Conservation (phyloP, 2,888 invertebrate species). For the Elysia crispata region DNA sequence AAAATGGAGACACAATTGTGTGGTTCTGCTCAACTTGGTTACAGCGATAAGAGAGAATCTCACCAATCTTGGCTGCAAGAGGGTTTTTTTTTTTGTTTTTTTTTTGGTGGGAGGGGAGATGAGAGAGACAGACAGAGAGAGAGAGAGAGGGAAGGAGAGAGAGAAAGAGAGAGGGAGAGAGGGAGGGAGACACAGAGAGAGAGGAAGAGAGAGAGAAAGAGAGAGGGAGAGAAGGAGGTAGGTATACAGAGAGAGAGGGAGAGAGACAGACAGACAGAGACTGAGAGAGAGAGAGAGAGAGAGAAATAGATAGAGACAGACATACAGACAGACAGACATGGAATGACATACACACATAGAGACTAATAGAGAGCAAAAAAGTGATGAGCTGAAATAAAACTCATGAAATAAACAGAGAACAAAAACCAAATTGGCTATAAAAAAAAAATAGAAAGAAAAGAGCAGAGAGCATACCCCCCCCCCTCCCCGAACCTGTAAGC, state of each 20-base stretch:
- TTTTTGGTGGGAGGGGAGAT: too few species aligned
- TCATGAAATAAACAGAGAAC: too few species aligned
- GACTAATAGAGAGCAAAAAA: neutral
- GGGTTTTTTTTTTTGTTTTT: neutral
- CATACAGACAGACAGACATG: neutral
- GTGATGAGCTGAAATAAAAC: too few species aligned
- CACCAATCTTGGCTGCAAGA: neutral
- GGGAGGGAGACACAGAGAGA: constrained; percentile 27
- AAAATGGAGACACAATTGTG: too few species aligned
- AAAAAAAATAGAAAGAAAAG: too few species aligned
- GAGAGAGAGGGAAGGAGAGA: constrained; percentile 25
- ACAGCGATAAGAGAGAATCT: neutral
- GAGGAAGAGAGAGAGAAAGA: constrained; percentile 5
- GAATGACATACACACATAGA: neutral
- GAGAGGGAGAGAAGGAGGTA: constrained; percentile 24
- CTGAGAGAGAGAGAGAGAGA: neutral
- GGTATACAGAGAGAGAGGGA: constrained; percentile 22
- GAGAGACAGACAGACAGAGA: neutral
- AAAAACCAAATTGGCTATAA: too few species aligned
- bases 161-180: constrained; percentile 25
- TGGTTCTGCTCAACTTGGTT: too few species aligned
- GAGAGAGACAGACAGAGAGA: constrained; percentile 26
- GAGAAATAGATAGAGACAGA: constrained; percentile 6
- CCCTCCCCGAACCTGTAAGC: too few species aligned
- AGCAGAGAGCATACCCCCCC: too few species aligned